Base-by-base conservation (phyloP, 1,140 invertebrate genomes). In the Eriosoma lanigerum region DNA sequence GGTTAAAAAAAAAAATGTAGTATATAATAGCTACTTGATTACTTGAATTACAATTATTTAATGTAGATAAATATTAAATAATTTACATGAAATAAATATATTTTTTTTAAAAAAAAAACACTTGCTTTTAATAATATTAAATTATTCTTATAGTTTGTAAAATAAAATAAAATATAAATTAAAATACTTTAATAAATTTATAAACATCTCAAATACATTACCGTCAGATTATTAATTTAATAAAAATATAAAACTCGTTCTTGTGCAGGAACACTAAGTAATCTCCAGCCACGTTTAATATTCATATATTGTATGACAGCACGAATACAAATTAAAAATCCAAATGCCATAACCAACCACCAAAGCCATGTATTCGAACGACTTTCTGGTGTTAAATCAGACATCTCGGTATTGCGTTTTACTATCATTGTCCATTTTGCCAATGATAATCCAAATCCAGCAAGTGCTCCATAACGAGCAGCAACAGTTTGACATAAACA, bases 361-460 rank as follows among this genome's bases (percentile, higher is more conserved):
- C 93, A 95, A 8, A 95, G 87, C 93, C 93, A 95, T 73, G 92
- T 92, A 86, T 95, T 95, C 21, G 72, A 54, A 38, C 46, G 56
- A 48, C 26, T 78, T 84, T 94, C 93, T 85, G 91, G 91, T 29
- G 91, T 93, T 46, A 60, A 46, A 46, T 78, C 75, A 73, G 93
- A 92, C 81, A 95, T 87, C 82, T 94, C 93, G 81, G 93, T 94
- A 81, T 93, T 94, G 84, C 94, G 92, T 86, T 96, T 96, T 4
- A 96, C 94, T 84, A 97, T 96, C 58, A 96, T 89, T 29, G 94
- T 96, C 96, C 95, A 97, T 88, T 97, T 97, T 82, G 94, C 94
- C 82, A 97, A 88, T 13, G 94, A 96, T 10, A 97, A 87, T 9
- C 95, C 96, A 85, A 97, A 96, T 56, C 96, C 95, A 81, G 95